Evolutionary conservation across 2,888 invertebrate genomes (phyloP).

Genomic region (Pelosia muscerda): DNA sequence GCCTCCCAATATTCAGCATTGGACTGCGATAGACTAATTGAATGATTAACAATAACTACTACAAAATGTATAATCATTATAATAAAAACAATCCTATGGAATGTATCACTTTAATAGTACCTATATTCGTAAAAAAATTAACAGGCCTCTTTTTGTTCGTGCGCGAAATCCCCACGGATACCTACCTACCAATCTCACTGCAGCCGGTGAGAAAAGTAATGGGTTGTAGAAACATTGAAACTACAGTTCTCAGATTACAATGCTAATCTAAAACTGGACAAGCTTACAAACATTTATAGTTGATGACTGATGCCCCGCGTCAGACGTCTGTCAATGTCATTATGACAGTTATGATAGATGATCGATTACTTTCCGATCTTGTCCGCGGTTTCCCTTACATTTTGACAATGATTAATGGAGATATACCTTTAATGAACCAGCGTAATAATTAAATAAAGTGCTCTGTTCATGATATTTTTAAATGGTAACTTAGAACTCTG

Average conservation of each 20-base stretch:
- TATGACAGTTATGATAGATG: neutral
- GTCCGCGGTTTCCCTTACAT: neutral
- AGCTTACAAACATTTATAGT: neutral
- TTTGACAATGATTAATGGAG: neutral
- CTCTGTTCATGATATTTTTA: neutral
- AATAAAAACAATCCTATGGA: too few species aligned
- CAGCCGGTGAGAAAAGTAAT: too few species aligned
- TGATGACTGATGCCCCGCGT: constrained; percentile 1
- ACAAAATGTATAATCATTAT: too few species aligned
- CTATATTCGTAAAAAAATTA: too few species aligned
- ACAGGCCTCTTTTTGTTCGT: too few species aligned
- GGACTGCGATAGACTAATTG: too few species aligned
- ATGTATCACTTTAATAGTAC: too few species aligned
- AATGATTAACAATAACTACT: too few species aligned
- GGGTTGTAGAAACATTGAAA: neutral
- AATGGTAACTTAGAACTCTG: neutral
- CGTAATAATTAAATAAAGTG: constrained; percentile 20
- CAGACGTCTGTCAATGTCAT: neutral
- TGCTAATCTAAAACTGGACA: neutral
- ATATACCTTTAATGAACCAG: neutral
- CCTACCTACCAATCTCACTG: too few species aligned
- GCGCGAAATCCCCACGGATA: too few species aligned
- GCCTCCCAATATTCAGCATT: too few species aligned
- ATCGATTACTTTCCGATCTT: constrained; percentile 4
- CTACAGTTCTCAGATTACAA: neutral